phyloP scores from a whole-genome alignment of 2,113 vertebrate species.

The Dunckerocampus dactyliophorus region DNA sequence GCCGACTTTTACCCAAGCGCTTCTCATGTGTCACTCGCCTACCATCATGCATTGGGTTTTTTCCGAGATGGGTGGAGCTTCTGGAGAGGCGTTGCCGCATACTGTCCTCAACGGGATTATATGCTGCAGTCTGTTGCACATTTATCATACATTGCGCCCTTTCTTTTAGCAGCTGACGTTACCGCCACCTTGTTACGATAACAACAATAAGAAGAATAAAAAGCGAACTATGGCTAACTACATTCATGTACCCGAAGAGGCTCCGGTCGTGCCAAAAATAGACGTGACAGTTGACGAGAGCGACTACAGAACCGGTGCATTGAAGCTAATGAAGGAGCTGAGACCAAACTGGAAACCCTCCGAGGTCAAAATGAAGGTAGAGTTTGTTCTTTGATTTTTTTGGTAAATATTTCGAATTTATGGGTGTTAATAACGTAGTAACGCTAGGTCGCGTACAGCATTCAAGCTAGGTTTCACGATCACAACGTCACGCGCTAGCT shows the following conservation, averaged over 20 bases:
- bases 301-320: constrained; percentile 68
- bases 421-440: neutral
- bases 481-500: neutral
- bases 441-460: neutral
- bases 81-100: constrained; percentile 59
- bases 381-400: neutral
- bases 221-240: constrained; percentile 68
- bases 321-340: constrained; percentile 70
- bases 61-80: constrained; percentile 40
- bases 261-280: constrained; percentile 73
- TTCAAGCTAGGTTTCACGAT: neutral
- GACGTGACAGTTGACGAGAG: constrained; percentile 73
- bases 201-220: neutral
- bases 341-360: constrained; percentile 75
- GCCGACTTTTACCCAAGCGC: rapidly evolving
- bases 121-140: neutral
- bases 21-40: constrained; percentile 7
- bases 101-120: neutral
- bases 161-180: neutral
- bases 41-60: constrained; percentile 26
- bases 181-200: neutral
- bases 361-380: constrained; percentile 77
- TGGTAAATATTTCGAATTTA: neutral
- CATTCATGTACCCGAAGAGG: constrained; percentile 77
- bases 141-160: constrained; percentile 22